These are phyloP conservation scores for Siphamia tubifer DNA, from an alignment of 2,113 vertebrate genomes.

Conservation along the genomic window DNA sequence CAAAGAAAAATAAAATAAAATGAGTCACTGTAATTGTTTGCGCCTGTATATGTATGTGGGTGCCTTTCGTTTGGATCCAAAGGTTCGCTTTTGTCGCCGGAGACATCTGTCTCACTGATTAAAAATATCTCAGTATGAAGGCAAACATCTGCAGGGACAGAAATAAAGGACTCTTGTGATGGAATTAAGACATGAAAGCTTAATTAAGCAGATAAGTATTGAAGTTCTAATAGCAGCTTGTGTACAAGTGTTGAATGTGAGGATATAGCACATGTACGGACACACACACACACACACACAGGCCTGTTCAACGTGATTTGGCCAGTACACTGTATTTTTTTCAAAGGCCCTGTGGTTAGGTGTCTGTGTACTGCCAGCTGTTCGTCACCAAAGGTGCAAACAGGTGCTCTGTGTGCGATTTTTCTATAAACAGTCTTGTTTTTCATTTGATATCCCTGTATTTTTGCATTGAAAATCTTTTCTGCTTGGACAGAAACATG, in stretches of 20 bases:
- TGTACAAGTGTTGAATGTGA: slow-evolving; percentile 18
- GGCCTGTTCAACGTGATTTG: slow-evolving; percentile 1
- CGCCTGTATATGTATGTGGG: background rate
- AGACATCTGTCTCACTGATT: slow-evolving; percentile 60
- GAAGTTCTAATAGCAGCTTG: slow-evolving; percentile 45
- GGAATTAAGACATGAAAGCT: slow-evolving; percentile 65
- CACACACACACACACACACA: slow-evolving; percentile 5
- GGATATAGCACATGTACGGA: background rate
- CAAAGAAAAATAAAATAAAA: background rate
- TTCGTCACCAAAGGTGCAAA: slow-evolving; percentile 63
- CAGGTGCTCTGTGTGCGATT: slow-evolving; percentile 30
- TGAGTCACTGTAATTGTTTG: background rate
- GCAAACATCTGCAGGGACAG: slow-evolving; percentile 65
- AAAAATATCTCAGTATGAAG: slow-evolving; percentile 60
- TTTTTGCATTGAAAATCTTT: background rate
- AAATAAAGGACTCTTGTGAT: slow-evolving; percentile 66
- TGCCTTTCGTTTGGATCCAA: slow-evolving; percentile 19
- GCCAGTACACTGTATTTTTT: slow-evolving; percentile 29
- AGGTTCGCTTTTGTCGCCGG: slow-evolving; percentile 46
- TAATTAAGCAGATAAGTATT: slow-evolving; percentile 68
- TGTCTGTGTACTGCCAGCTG: slow-evolving; percentile 29
- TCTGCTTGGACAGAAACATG: no score
- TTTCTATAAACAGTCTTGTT: background rate
- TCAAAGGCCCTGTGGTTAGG: slow-evolving; percentile 24
- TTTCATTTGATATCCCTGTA: background rate